These are phyloP conservation scores for Nanorana parkeri DNA, from an alignment of 2,113 vertebrate species.

Conservation along the genomic window DNA sequence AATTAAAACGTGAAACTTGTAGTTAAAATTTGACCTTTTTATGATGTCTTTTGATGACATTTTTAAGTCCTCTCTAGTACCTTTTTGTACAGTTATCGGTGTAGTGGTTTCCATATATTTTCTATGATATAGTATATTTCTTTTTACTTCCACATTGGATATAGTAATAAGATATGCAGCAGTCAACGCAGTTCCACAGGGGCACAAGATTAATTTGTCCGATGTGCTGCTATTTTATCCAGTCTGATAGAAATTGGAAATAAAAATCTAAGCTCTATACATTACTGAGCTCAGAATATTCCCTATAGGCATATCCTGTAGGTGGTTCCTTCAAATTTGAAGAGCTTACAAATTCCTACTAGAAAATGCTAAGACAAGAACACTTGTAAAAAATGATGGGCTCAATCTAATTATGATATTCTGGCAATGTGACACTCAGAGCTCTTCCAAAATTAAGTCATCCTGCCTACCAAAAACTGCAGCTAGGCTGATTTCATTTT, in stretches of 20 bases:
- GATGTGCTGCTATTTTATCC: slow-evolving; percentile 35
- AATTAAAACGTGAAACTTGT: too few relatives aligned
- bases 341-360: slow-evolving; percentile 21
- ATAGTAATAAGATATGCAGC: slow-evolving; percentile 2
- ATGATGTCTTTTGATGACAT: too few relatives aligned
- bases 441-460: slow-evolving; percentile 17
- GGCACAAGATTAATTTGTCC: slow-evolving; percentile 40
- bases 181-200: slow-evolving; percentile 8
- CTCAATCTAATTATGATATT: slow-evolving; percentile 35
- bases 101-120: neutral
- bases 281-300: slow-evolving; percentile 8
- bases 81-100: neutral
- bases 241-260: slow-evolving; percentile 25
- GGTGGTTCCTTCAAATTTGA: slow-evolving; percentile 9
- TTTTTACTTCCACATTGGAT: neutral
- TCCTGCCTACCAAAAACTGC: neutral
- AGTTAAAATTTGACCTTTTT: too few relatives aligned
- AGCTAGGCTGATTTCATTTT: neutral
- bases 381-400: slow-evolving; percentile 31
- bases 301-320: slow-evolving; percentile 38
- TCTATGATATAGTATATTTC: neutral
- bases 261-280: slow-evolving; percentile 20
- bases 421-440: neutral
- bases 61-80: neutral
- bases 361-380: slow-evolving; percentile 29